These are phyloP conservation scores for Excalfactoria chinensis DNA, from an alignment of 2,113 vertebrate species.

Conservation along the genomic window DNA sequence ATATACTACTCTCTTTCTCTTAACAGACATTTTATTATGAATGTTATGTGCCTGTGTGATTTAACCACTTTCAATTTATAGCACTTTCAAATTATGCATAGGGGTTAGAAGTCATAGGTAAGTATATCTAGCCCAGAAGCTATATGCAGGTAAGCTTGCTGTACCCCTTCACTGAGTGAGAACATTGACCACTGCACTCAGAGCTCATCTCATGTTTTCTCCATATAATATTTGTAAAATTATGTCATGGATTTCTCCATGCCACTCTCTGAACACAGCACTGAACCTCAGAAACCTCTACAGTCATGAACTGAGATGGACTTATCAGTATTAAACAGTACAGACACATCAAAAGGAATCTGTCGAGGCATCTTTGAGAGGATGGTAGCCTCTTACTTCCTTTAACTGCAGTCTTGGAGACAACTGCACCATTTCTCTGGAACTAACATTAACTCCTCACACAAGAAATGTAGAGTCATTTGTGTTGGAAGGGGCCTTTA, in stretches of 20 bases:
- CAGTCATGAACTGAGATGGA: background rate
- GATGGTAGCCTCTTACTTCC: no score
- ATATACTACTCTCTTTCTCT: background rate
- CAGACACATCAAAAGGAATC: background rate
- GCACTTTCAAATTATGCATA: background rate
- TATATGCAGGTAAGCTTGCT: no score
- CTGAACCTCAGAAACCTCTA: background rate
- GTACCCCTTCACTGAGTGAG: background rate
- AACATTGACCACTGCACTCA: background rate
- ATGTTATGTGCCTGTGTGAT: background rate
- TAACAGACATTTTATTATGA: background rate
- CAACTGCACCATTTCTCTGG: no score
- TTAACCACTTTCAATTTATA: background rate
- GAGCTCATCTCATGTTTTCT: background rate
- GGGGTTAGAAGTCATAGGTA: background rate
- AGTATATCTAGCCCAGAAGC: background rate
- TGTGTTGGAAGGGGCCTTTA: no score
- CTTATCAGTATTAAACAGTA: background rate
- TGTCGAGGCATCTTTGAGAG: background rate
- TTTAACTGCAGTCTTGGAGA: no score
- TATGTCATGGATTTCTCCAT: background rate
- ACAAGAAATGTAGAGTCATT: no score
- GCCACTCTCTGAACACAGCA: background rate
- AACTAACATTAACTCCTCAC: no score
- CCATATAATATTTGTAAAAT: background rate